Conservation (phyloP, 2,888 invertebrate species). For the Pheosia tremula region DNA sequence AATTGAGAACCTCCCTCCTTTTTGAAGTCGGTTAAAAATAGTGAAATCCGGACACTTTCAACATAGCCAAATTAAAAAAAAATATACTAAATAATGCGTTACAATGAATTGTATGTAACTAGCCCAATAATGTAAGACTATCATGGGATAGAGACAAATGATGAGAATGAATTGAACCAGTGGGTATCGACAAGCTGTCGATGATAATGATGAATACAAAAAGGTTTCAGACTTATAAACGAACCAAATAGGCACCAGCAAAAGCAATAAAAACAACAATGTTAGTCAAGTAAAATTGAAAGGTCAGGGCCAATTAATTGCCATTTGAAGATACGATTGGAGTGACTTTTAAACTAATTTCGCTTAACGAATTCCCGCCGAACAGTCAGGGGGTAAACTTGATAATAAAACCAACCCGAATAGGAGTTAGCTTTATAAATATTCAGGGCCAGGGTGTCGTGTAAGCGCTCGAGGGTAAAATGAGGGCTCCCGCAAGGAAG, state of each 20-base stretch:
- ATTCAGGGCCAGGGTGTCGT: conserved; percentile 56
- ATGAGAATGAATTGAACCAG: too few relatives aligned
- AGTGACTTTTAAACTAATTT: conserved; percentile 48
- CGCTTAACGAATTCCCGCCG: conserved; percentile 33
- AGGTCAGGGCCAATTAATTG: conserved; percentile 19
- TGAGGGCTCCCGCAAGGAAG: conserved; percentile 45
- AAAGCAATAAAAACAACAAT: conserved; percentile 2
- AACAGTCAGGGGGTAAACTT: conserved; percentile 46
- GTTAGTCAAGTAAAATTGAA: background rate
- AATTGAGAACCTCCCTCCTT: too few relatives aligned
- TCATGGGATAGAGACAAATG: too few relatives aligned
- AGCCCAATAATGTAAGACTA: too few relatives aligned
- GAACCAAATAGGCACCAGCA: background rate
- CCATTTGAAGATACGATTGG: conserved; percentile 22
- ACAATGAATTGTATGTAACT: too few relatives aligned
- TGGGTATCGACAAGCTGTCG: too few relatives aligned
- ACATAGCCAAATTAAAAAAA: too few relatives aligned
- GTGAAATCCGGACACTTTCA: too few relatives aligned
- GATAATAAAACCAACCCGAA: conserved; percentile 57
- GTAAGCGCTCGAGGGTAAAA: conserved; percentile 54
- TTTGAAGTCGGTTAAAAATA: too few relatives aligned
- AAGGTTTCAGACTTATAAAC: background rate
- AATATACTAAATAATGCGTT: conserved; percentile 7
- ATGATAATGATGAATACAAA: background rate
- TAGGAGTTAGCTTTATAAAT: conserved; percentile 62